Percentiles rank a stretch among this genome's conserved stretches.
phyloP scores from a whole-genome alignment of 2,113 vertebrate genomes.

The Eurystomus gularis region DNA sequence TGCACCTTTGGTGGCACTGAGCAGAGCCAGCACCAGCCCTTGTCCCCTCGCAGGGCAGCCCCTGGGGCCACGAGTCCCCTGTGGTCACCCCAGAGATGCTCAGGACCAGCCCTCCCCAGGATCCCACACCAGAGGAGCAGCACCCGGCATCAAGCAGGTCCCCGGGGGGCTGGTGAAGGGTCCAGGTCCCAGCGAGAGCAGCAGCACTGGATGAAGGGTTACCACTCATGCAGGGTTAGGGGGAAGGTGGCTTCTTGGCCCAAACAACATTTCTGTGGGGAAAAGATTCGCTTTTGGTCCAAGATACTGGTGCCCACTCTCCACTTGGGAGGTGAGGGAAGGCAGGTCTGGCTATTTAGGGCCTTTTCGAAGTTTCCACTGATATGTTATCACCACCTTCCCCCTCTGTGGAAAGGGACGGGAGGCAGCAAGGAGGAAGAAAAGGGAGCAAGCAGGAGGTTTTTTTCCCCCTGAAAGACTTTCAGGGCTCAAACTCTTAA shows the following conservation, averaged over 20 bases:
- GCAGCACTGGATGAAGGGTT: rapidly evolving
- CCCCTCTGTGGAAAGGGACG: background rate
- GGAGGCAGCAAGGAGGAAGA: background rate
- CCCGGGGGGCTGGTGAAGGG: rapidly evolving
- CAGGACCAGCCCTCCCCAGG: background rate
- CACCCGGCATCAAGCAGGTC: rapidly evolving
- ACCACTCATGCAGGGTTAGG: background rate
- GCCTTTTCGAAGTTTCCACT: background rate
- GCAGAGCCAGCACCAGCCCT: background rate
- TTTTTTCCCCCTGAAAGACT: background rate
- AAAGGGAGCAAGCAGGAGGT: background rate
- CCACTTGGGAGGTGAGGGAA: background rate
- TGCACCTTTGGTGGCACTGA: background rate
- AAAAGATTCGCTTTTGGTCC: background rate
- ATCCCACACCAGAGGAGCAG: rapidly evolving
- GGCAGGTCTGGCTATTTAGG: background rate
- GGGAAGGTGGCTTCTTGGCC: background rate
- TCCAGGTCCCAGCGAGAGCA: rapidly evolving
- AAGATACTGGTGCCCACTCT: rapidly evolving
- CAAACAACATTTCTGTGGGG: background rate
- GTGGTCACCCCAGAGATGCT: rapidly evolving
- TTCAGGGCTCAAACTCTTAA: background rate
- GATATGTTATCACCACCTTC: background rate
- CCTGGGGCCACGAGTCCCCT: rapidly evolving
- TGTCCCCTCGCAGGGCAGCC: rapidly evolving